Evolutionary conservation across 2,113 vertebrate species (phyloP), one percentile per base, ranked within the genome.

Genomic region (Myrmophylax atrothorax): DNA sequence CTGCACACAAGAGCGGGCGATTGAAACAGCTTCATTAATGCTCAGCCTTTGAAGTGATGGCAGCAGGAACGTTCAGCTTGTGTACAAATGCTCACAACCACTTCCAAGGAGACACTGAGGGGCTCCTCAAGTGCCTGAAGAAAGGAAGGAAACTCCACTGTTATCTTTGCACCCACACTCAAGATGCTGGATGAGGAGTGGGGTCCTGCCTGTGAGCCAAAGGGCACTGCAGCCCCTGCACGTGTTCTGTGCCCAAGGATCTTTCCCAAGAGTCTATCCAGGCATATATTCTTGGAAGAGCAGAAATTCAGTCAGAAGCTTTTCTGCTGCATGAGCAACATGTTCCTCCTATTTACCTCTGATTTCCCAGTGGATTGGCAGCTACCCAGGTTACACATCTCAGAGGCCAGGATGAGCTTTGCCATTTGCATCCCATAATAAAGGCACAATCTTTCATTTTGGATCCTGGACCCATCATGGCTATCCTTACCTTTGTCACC

Each of bases 1-100:
- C 72, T 38, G 12, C 29, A 73, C 46, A 59, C n/a, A 15, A 64
- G 77, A 91, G 58, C 0, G 1, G 9, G 22, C 3, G 1, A 85
- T 88, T 87, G 67, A 62, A 84, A 52, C 1, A n/a, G 59, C 52
- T 94, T 92, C 94, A 95, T 92, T 91, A 91, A 89, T 52, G 72
- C 76, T 59, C 68, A 38, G 46, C 56, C 78, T 70, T 89, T 59
- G 66, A 74, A 85, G 75, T 1, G 12, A 86, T n/a, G 35, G 75
- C 0, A 2, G 84, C 73, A 91, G 69, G 22, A 44, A 66, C 1
- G 10, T 40, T 88, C 79, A 70, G 7, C 72, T 40, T 6, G 0
- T 55, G 75, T 50, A 58, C 49, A 74, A 85, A 87, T 3, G 15
- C 84, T 50, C 28, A 33, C 47, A 67, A 7, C 18, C 60, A 29